A percentile compares a stretch with the other conserved stretches of the same genome.
Conservation (phyloP, 2,888 invertebrate genomes). For the Cephus runcator region DNA sequence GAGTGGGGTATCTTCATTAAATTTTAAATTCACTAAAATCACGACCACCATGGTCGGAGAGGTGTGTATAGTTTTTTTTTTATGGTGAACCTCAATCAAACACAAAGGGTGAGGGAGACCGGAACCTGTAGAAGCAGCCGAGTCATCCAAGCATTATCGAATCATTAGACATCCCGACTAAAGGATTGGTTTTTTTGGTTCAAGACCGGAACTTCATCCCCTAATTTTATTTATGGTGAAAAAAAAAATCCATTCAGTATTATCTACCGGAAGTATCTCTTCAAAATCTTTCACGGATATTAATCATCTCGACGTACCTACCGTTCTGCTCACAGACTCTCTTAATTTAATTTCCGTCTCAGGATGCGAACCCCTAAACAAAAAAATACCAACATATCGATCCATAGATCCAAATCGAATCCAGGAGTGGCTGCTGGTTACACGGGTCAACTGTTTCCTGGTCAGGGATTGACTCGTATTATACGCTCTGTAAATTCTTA, state of each 20-base stretch:
- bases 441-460: slow-evolving; percentile 25
- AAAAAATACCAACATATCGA: neutral
- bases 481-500: slow-evolving; percentile 34
- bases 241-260: neutral
- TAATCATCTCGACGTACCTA: neutral
- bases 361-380: neutral
- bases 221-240: neutral
- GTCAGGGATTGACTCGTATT: slow-evolving; percentile 32
- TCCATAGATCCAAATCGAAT: slow-evolving; percentile 7
- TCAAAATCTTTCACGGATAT: neutral
- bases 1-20: neutral
- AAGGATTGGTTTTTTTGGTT: neutral
- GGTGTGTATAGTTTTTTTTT: neutral
- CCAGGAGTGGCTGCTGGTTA: slow-evolving; percentile 34
- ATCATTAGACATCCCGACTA: neutral
- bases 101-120: neutral
- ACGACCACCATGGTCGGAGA: neutral
- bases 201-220: neutral
- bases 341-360: neutral
- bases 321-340: neutral
- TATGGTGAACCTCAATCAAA: neutral
- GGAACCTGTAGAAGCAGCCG: neutral
- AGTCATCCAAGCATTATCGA: neutral
- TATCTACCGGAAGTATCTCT: neutral
- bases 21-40: neutral